Evolutionary conservation across 2,888 invertebrate genomes (phyloP), one percentile per base, ranked within the genome.

Genomic region (Volucella inflata): DNA sequence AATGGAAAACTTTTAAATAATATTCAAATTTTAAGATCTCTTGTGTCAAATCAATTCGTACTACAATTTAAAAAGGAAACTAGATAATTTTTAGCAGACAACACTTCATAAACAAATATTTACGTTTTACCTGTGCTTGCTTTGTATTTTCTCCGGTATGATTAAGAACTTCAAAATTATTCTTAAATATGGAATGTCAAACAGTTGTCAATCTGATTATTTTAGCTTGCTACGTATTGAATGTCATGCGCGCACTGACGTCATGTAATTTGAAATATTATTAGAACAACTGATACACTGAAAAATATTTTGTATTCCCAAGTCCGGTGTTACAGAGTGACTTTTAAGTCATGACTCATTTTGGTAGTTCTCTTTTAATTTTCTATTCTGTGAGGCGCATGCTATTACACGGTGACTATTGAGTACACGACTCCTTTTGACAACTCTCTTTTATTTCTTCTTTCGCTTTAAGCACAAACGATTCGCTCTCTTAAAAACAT

Each of bases 151-250:
- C 11, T 59, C 17, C 40, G 57, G 16, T 16, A 12, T 11, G 10
- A 12, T 59, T 10, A 9, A n/a, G 14, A 55, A 38, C 36, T 1
- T 14, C 36, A 2, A 36, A 55, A 55, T 1, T n/a, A 55, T 14
- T 36, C 14, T 11, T 10, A n/a, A 16, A 2, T 12, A 10, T 6
- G 4, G 38, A 57, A 57, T 16, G 38, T 57, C 57, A 57, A 1
- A 42, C 16, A 42, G 59, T 17, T 17, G 59, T 59, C 59, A 17
- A 9, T n/a, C 40, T 12, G 57, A 59, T 11, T 59, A 59, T 38
- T 16, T 2, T n/a, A 55, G 53, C n/a, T n/a, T 48, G 48, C 14
- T 8, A 8, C 14, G 8, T 48, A 48, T 14, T n/a, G 0, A 48
- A 48, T 16, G 48, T 48, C 48, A 48, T n/a, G 14, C 14, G 12